phyloP scores from a whole-genome alignment of 1,140 invertebrate genomes.

The Goniozus legneri region DNA sequence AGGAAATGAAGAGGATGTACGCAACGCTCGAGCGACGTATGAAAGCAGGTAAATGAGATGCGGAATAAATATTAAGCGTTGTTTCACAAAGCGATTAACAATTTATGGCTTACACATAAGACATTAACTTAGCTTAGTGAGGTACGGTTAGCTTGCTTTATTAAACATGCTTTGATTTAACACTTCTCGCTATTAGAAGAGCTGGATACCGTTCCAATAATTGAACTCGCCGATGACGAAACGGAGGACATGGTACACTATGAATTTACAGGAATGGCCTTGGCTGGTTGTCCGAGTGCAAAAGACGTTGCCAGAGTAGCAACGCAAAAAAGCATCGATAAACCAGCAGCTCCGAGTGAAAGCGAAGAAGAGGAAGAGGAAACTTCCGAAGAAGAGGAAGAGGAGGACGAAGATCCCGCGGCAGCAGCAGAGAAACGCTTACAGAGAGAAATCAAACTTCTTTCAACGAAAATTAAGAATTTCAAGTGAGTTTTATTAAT shows the following conservation, averaged over 20 bases:
- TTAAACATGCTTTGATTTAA: too few species aligned
- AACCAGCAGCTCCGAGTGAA: conserved; percentile 24
- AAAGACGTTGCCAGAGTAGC: conserved; percentile 50
- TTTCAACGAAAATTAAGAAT: conserved; percentile 73
- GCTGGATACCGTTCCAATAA: conserved; percentile 29
- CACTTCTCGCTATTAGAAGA: conserved; percentile 19
- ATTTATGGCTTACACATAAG: too few species aligned
- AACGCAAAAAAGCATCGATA: conserved; percentile 49
- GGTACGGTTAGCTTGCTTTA: too few species aligned
- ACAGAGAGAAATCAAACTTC: conserved; percentile 69
- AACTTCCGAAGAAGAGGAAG: conserved; percentile 54
- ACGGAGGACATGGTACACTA: conserved; percentile 38
- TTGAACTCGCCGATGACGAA: conserved; percentile 39
- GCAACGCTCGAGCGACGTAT: conserved; percentile 66
- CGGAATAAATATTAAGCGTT: conserved; percentile 15
- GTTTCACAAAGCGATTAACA: too few species aligned
- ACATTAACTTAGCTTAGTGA: too few species aligned
- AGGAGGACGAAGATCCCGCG: conserved; percentile 64
- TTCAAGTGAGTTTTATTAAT: conserved; percentile 55
- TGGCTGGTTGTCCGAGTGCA: conserved; percentile 52
- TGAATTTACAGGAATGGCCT: conserved; percentile 51
- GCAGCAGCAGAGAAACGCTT: conserved; percentile 54
- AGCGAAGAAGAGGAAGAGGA: conserved; percentile 70
- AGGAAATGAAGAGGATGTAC: conserved; percentile 74
- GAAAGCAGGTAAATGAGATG: conserved; percentile 50